phyloP scores from a whole-genome alignment of 2,888 invertebrate genomes.

The Ptilodon capucinus region DNA sequence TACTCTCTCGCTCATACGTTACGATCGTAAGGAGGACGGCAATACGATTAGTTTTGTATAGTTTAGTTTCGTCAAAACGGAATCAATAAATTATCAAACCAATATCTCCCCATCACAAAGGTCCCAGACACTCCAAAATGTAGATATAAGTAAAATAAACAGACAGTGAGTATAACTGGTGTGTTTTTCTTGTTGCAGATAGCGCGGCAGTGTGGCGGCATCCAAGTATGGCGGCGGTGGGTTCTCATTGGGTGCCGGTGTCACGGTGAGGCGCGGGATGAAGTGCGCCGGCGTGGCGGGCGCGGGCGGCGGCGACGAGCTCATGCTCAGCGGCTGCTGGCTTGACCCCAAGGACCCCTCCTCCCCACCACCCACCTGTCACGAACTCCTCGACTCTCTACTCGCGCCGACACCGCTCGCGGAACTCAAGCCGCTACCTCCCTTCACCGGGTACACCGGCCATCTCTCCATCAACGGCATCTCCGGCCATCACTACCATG shows the following conservation, averaged over 20 bases:
- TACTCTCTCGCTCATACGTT: no score
- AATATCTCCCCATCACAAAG: no score
- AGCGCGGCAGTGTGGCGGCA: constrained; percentile 78
- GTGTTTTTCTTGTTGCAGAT: constrained; percentile 55
- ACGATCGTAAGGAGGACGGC: no score
- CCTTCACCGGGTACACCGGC: constrained; percentile 93
- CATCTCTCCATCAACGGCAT: constrained; percentile 94
- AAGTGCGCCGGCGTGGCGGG: constrained; percentile 80
- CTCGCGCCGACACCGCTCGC: constrained; percentile 87
- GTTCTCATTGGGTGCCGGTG: constrained; percentile 69
- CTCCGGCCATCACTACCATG: constrained; percentile 93
- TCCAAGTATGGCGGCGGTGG: constrained; percentile 79
- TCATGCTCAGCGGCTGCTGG: constrained; percentile 89
- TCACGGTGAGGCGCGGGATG: constrained; percentile 81
- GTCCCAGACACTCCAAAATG: no score
- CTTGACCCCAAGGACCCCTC: constrained; percentile 82
- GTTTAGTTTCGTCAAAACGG: no score
- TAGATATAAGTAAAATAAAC: no score
- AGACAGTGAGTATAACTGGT: neutral
- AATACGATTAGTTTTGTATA: no score
- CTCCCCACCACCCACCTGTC: constrained; percentile 70
- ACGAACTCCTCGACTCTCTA: constrained; percentile 88
- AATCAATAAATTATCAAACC: no score
- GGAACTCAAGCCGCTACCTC: constrained; percentile 91
- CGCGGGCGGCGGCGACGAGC: constrained; percentile 84